Evolutionary conservation across 1,140 invertebrate genomes (phyloP).

Genomic region (Planococcus citri): DNA sequence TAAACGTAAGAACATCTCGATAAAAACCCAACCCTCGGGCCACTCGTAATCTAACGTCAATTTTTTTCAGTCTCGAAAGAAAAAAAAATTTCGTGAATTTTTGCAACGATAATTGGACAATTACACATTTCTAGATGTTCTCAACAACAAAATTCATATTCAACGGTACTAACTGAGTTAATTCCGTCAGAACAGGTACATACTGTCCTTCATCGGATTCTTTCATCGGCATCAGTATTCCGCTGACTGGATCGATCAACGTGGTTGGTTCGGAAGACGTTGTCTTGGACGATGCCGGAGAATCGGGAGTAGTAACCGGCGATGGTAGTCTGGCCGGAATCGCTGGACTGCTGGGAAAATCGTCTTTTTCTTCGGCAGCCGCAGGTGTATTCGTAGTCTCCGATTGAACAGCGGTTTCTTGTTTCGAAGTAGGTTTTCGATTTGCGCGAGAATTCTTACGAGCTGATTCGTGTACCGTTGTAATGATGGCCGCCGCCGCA

Average conservation of each 20-base stretch:
- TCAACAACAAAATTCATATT: slow-evolving; percentile 19
- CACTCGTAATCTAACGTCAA: neutral
- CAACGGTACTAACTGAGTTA: slow-evolving; percentile 24
- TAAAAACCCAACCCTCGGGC: neutral
- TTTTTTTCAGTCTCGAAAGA: too few species aligned
- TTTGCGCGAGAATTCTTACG: slow-evolving; percentile 28
- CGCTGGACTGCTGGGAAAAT: slow-evolving; percentile 1
- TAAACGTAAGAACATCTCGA: neutral
- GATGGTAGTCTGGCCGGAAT: slow-evolving; percentile 29
- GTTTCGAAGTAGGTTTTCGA: neutral
- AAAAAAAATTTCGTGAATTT: neutral
- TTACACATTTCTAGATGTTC: slow-evolving; percentile 7
- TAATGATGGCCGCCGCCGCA: neutral
- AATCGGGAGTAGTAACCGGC: slow-evolving; percentile 33
- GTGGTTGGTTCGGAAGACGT: slow-evolving; percentile 41
- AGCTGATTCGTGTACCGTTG: slow-evolving; percentile 19
- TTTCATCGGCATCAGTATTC: slow-evolving; percentile 53
- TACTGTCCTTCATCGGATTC: slow-evolving; percentile 60
- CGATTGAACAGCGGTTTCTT: neutral
- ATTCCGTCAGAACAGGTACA: slow-evolving; percentile 41
- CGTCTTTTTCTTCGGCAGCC: slow-evolving; percentile 21
- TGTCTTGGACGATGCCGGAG: slow-evolving; percentile 30
- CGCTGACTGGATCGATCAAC: slow-evolving; percentile 63
- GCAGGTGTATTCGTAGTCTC: neutral
- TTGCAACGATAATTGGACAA: neutral